These are phyloP conservation scores for Lepidocyrtinus sp. DNA, from an alignment of 2,888 invertebrate species.

Conservation along the genomic window DNA sequence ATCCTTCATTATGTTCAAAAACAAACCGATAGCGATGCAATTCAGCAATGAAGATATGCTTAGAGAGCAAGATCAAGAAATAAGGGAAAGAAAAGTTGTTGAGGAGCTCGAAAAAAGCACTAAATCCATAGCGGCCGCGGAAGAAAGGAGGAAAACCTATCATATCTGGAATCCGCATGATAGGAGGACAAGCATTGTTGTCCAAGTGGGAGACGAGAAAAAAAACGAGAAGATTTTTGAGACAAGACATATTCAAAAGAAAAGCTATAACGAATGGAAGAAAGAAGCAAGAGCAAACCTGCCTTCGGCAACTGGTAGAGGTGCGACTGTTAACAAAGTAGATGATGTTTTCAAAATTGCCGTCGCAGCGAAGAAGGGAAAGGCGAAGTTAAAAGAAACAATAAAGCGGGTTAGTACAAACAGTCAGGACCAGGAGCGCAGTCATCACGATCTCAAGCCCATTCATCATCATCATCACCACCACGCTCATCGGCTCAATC, in stretches of 20 bases:
- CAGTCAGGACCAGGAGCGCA: background rate
- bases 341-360: conserved; percentile 17
- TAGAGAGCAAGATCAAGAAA: background rate
- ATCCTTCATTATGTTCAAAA: too few species aligned
- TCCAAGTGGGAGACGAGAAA: background rate
- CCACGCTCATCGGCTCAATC: background rate
- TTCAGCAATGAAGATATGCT: background rate
- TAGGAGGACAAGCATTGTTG: conserved; percentile 6
- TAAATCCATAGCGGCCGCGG: too few species aligned
- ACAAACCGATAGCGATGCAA: too few species aligned
- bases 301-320: conserved; percentile 37
- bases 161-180: conserved; percentile 21
- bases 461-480: background rate
- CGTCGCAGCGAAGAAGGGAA: background rate
- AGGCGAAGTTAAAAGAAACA: background rate
- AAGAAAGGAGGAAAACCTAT: background rate
- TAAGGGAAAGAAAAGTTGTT: background rate
- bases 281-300: conserved; percentile 31
- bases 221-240: conserved; percentile 21
- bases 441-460: background rate
- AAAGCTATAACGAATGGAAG: conserved; percentile 28
- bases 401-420: background rate
- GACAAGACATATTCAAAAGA: conserved; percentile 9
- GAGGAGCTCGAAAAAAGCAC: too few species aligned
- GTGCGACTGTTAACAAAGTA: conserved; percentile 18